These are phyloP conservation scores for Steatocranus sp. DNA, from an alignment of 2,797 vertebrate genomes.

Conservation along the genomic window DNA sequence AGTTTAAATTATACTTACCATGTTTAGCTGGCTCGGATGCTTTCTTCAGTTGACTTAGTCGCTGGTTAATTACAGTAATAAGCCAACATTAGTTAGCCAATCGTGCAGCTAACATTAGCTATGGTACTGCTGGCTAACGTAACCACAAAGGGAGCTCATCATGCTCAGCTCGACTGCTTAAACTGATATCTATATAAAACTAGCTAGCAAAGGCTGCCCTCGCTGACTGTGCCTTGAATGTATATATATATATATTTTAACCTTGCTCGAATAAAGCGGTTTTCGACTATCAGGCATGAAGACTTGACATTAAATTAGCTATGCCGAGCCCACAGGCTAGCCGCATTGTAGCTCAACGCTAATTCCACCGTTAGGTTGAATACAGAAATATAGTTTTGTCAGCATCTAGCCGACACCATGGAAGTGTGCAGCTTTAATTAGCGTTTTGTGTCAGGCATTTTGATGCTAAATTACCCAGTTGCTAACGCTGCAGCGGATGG, in stretches of 20 bases:
- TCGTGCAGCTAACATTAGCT: constrained; percentile 57
- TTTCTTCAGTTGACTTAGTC: constrained; percentile 25
- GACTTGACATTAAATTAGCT: neutral
- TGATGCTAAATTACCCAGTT: neutral
- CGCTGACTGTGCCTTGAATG: neutral
- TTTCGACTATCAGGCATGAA: neutral
- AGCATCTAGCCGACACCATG: neutral
- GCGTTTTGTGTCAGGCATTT: neutral
- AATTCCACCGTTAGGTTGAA: neutral
- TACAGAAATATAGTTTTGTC: neutral
- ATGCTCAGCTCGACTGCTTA: constrained; percentile 42
- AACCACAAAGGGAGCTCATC: constrained; percentile 51
- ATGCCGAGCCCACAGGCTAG: neutral
- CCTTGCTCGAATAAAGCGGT: neutral
- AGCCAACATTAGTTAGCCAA: constrained; percentile 39
- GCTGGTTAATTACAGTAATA: constrained; percentile 37
- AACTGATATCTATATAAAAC: neutral
- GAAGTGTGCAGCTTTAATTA: constrained; percentile 1
- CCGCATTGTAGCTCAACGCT: neutral
- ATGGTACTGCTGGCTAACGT: constrained; percentile 50
- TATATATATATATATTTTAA: neutral
- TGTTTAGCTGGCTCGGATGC: constrained; percentile 47
- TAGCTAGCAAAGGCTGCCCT: neutral
- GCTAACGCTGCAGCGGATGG: constrained; percentile 47
- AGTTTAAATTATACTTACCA: constrained; percentile 63